These are phyloP conservation scores for Oryctes rhinoceros DNA, from an alignment of 1,140 invertebrate genomes.

Conservation along the genomic window DNA sequence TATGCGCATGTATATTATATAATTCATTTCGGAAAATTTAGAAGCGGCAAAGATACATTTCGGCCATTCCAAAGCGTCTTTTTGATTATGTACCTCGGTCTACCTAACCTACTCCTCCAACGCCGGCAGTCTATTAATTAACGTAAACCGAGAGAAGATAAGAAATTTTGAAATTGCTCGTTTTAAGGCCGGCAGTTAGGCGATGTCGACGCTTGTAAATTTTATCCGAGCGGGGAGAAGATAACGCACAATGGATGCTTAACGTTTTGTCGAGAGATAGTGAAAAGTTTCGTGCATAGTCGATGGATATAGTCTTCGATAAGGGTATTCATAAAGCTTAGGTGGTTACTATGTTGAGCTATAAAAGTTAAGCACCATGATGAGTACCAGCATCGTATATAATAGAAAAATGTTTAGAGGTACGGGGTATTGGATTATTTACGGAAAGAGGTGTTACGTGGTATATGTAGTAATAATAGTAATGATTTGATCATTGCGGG, in stretches of 20 bases:
- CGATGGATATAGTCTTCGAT: background rate
- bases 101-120: background rate
- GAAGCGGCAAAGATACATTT: background rate
- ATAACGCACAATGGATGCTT: slow-evolving; percentile 4
- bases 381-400: background rate
- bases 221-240: background rate
- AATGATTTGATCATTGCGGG: too few species aligned
- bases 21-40: background rate
- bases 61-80: background rate
- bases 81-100: background rate
- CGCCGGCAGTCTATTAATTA: slow-evolving; percentile 13
- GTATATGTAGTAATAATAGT: too few species aligned
- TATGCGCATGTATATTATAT: background rate
- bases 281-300: background rate
- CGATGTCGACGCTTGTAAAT: background rate
- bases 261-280: slow-evolving; percentile 4
- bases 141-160: background rate
- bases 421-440: too few species aligned
- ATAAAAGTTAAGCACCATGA: background rate
- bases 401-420: too few species aligned
- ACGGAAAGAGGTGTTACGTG: too few species aligned
- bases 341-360: background rate
- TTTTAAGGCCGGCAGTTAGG: background rate
- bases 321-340: background rate
- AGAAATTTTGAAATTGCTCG: slow-evolving; percentile 2